A percentile compares a stretch with the other conserved stretches of the same genome.
phyloP scores from a whole-genome alignment of 1,140 invertebrate species.

The Halesus radiatus region DNA sequence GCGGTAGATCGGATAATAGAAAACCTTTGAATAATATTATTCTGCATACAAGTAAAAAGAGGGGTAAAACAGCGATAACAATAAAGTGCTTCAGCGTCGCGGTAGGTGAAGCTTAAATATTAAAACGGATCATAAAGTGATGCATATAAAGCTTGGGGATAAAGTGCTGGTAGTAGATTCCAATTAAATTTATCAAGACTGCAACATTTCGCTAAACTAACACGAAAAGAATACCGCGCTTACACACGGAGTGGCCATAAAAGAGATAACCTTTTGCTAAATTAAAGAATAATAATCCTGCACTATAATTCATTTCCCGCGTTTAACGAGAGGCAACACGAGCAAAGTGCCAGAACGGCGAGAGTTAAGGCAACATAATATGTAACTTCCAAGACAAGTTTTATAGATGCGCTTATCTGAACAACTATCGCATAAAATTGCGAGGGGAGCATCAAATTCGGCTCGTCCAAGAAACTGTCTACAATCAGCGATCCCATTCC shows the following conservation, averaged over 20 bases:
- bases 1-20: too few relatives aligned
- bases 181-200: constrained; percentile 39
- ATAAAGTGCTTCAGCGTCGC: background rate
- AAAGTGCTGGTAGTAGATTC: background rate
- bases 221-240: constrained; percentile 28
- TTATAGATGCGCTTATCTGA: constrained; percentile 35
- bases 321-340: constrained; percentile 30
- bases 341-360: constrained; percentile 27
- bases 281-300: constrained; percentile 40
- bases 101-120: background rate
- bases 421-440: constrained; percentile 34
- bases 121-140: constrained; percentile 20
- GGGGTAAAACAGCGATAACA: background rate
- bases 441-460: constrained; percentile 18
- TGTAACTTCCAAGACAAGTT: constrained; percentile 23
- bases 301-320: constrained; percentile 35
- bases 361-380: constrained; percentile 26
- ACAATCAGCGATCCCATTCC: constrained; percentile 1
- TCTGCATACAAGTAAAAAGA: too few relatives aligned
- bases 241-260: constrained; percentile 24
- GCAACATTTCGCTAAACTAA: background rate
- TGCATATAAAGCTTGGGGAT: background rate
- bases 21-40: too few relatives aligned
- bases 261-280: constrained; percentile 38
- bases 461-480: background rate